Conservation (phyloP, 2,888 invertebrate species). For the Hemicrepidius hirtus region DNA sequence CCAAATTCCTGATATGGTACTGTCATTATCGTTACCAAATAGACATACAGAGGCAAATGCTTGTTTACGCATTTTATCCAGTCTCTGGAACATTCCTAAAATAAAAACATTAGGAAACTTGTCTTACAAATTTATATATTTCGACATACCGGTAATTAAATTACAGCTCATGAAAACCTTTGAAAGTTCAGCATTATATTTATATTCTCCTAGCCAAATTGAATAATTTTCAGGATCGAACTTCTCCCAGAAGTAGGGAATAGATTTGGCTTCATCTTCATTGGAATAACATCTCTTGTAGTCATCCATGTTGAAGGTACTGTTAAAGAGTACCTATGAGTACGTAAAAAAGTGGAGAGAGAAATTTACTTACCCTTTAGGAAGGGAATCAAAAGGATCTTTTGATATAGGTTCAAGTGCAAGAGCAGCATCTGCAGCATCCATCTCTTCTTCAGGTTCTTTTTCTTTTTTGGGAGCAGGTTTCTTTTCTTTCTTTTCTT, state of each 20-base stretch:
- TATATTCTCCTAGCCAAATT: conserved; percentile 98
- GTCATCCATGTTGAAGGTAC: conserved; percentile 95
- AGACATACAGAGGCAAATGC: conserved; percentile 95
- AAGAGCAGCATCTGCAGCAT: conserved; percentile 80
- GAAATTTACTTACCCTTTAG: conserved; percentile 81
- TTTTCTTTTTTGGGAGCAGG: conserved; percentile 71
- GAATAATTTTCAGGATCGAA: conserved; percentile 97
- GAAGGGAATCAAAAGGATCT: conserved; percentile 93
- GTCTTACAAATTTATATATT: not conserved
- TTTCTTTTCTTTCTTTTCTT: conserved; percentile 71
- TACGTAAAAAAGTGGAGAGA: not conserved
- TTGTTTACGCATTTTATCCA: conserved; percentile 98
- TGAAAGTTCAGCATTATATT: conserved; percentile 93
- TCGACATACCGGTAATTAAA: conserved; percentile 85
- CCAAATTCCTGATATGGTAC: conserved; percentile 97
- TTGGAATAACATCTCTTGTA: conserved; percentile 99
- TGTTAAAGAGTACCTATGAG: conserved; percentile 64
- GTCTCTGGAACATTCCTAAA: conserved; percentile 96
- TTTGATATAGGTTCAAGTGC: conserved; percentile 88
- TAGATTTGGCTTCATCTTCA: conserved; percentile 92
- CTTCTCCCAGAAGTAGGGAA: conserved; percentile 99
- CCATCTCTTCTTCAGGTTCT: conserved; percentile 77
- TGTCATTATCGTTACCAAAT: conserved; percentile 94
- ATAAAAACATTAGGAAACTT: not conserved
- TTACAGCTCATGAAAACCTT: conserved; percentile 99